Evolutionary conservation across 2,113 vertebrate genomes (phyloP).

Genomic region (Platysternon megacephalum): DNA sequence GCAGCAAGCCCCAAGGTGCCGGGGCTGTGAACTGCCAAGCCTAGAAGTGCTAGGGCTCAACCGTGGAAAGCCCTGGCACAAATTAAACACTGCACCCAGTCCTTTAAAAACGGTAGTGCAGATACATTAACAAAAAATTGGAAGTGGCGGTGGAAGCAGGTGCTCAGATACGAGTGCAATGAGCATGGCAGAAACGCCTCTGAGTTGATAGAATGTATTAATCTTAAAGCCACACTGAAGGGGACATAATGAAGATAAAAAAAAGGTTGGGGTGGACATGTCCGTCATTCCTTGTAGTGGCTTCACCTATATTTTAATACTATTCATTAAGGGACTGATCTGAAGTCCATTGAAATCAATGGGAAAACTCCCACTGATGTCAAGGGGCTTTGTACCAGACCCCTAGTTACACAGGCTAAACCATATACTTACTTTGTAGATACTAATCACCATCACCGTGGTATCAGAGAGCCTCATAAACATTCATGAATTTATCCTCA

Average conservation of each 20-base stretch:
- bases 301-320: background rate
- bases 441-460: background rate
- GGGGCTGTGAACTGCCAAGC: no score
- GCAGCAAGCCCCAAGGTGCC: no score
- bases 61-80: no score
- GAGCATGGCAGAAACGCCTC: background rate
- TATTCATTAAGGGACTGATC: background rate
- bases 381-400: background rate
- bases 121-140: background rate
- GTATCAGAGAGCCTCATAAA: background rate
- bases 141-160: background rate
- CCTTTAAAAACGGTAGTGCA: background rate
- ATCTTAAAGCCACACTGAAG: background rate
- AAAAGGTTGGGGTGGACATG: background rate
- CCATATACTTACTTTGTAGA: background rate
- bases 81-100: no score
- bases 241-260: background rate
- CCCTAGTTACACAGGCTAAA: background rate
- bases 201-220: background rate
- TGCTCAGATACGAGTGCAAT: background rate
- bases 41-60: no score
- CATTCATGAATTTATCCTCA: conserved; percentile 7
- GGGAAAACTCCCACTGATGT: background rate
- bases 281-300: background rate
- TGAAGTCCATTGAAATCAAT: background rate